These are phyloP conservation scores for Brachionus rotundiformis DNA, from an alignment of 1,140 invertebrate genomes.

Conservation along the genomic window DNA sequence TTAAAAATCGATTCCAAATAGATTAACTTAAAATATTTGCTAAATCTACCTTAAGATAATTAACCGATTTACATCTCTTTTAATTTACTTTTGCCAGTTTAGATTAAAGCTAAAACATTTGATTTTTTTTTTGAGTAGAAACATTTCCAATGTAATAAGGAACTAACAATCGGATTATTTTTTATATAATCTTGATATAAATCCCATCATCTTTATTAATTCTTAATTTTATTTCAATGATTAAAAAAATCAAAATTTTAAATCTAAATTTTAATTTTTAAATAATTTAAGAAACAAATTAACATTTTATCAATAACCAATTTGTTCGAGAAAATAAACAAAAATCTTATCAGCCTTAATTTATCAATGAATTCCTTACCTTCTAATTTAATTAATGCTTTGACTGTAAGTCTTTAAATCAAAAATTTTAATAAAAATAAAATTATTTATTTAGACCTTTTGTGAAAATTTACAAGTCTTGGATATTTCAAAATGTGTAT, in stretches of 20 bases:
- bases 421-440: neutral
- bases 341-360: neutral
- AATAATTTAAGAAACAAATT: conserved; percentile 2
- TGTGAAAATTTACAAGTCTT: conserved; percentile 33
- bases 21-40: neutral
- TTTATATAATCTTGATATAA: neutral
- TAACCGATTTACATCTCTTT: too few species aligned
- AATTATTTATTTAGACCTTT: conserved; percentile 2
- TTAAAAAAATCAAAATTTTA: neutral
- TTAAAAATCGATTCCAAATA: too few species aligned
- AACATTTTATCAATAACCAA: neutral
- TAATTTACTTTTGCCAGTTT: too few species aligned
- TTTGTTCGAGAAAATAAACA: conserved; percentile 5
- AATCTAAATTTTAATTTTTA: neutral
- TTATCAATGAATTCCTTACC: conserved; percentile 10
- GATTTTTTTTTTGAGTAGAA: too few species aligned
- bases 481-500: conserved; percentile 37
- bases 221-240: too few species aligned
- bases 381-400: conserved; percentile 12
- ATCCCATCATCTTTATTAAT: neutral
- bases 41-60: too few species aligned
- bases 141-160: too few species aligned
- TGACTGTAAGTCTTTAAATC: neutral
- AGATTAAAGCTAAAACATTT: too few species aligned
- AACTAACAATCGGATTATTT: too few species aligned